Conservation (phyloP, 2,888 invertebrate species). For the Apamea crenata region DNA sequence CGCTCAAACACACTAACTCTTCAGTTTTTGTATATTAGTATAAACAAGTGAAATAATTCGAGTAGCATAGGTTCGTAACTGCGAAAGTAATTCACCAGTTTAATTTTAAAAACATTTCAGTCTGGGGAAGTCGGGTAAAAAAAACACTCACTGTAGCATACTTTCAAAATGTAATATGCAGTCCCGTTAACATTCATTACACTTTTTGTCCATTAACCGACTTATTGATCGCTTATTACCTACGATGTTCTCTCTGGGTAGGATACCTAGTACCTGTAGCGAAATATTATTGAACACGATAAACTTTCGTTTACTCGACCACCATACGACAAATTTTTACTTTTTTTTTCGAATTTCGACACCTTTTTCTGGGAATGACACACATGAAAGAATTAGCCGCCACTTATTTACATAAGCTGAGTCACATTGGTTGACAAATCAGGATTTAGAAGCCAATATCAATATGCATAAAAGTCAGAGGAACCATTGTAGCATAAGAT, state of each 20-base stretch:
- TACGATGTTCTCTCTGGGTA: neutral
- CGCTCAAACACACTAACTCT: no score
- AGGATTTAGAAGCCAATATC: constrained; percentile 7
- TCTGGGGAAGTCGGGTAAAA: neutral
- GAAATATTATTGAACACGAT: neutral
- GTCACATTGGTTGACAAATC: constrained; percentile 12
- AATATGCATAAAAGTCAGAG: neutral
- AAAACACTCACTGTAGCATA: neutral
- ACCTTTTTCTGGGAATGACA: neutral
- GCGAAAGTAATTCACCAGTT: neutral
- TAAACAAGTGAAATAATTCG: neutral
- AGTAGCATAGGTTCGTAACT: neutral
- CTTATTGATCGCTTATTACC: neutral
- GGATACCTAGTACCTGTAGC: neutral
- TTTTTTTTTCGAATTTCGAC: neutral
- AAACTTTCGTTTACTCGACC: neutral
- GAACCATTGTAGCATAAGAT: constrained; percentile 7
- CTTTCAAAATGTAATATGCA: neutral
- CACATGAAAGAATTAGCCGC: constrained; percentile 16
- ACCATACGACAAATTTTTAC: neutral
- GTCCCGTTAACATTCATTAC: constrained; percentile 1
- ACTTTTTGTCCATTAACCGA: neutral
- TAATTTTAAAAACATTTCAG: neutral
- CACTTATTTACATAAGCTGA: constrained; percentile 9
- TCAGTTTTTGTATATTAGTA: no score